Evolutionary conservation across 2,888 invertebrate genomes (phyloP).

Genomic region (Myathropa florea): DNA sequence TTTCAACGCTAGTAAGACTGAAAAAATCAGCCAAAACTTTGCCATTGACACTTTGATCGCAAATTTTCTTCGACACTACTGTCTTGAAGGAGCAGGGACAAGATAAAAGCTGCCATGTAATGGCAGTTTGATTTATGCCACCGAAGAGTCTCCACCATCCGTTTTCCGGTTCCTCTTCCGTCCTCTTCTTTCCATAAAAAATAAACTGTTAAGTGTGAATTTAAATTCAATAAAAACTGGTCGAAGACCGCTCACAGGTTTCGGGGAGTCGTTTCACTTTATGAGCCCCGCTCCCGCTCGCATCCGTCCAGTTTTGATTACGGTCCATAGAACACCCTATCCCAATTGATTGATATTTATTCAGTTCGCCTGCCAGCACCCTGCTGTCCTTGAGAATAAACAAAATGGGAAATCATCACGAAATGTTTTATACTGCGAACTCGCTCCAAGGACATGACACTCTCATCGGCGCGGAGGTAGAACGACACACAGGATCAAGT

Average conservation of each 20-base stretch:
- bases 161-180: not conserved
- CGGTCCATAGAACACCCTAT: not conserved
- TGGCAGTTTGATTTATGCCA: constrained; percentile 12
- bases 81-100: not conserved
- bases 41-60: not conserved
- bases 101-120: not conserved
- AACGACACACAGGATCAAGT: not conserved
- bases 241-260: not conserved
- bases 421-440: not conserved
- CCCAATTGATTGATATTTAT: constrained; percentile 20
- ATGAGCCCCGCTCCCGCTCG: not conserved
- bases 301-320: not conserved
- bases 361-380: not conserved
- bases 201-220: constrained; percentile 20
- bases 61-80: not conserved
- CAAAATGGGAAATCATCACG: not conserved
- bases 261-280: not conserved
- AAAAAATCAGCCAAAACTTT: not conserved
- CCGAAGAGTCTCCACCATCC: not conserved
- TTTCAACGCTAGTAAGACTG: not conserved
- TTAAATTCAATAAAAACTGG: constrained; percentile 29
- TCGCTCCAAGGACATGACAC: not conserved
- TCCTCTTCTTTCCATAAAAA: not conserved
- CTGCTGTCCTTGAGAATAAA: not conserved
- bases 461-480: not conserved